Evolutionary conservation across 2,888 invertebrate genomes (phyloP).

Genomic region (Drepana falcataria): DNA sequence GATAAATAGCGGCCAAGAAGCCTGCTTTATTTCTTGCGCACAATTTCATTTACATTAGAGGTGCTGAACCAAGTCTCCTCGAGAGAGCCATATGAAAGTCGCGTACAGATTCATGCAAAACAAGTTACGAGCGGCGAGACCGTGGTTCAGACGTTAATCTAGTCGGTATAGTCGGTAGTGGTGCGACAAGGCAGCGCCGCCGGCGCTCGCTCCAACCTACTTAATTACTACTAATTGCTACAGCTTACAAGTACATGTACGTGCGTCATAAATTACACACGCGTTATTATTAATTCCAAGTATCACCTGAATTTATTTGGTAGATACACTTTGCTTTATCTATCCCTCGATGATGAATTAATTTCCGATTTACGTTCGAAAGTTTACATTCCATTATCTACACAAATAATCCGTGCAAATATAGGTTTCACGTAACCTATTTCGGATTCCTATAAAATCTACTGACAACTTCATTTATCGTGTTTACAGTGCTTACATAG

Average conservation of each 20-base stretch:
- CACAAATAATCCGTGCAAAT: not conserved
- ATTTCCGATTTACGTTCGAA: slow-evolving; percentile 16
- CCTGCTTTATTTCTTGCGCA: slow-evolving; percentile 74
- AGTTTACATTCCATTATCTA: not conserved
- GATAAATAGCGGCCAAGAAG: slow-evolving; percentile 71
- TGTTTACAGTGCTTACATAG: not conserved
- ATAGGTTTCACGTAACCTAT: not conserved
- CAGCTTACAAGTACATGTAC: slow-evolving; percentile 60
- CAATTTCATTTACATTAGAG: slow-evolving; percentile 77
- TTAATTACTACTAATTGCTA: slow-evolving; percentile 74
- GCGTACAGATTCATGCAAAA: slow-evolving; percentile 72
- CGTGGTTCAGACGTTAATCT: slow-evolving; percentile 66
- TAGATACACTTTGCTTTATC: slow-evolving; percentile 25
- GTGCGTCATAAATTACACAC: slow-evolving; percentile 61
- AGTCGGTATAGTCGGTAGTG: slow-evolving; percentile 49
- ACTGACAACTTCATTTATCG: not conserved
- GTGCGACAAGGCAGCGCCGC: slow-evolving; percentile 45
- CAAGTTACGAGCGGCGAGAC: slow-evolving; percentile 66
- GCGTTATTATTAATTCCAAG: slow-evolving; percentile 51
- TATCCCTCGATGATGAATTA: slow-evolving; percentile 14
- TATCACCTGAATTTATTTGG: slow-evolving; percentile 45
- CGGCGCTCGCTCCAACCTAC: slow-evolving; percentile 55
- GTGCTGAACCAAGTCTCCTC: slow-evolving; percentile 64
- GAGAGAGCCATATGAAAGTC: slow-evolving; percentile 66
- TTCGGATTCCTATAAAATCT: not conserved